Percentiles rank a stretch among this genome's conserved stretches.
phyloP scores from a whole-genome alignment of 2,113 vertebrate species.

The Lethenteron camtschaticum region DNA sequence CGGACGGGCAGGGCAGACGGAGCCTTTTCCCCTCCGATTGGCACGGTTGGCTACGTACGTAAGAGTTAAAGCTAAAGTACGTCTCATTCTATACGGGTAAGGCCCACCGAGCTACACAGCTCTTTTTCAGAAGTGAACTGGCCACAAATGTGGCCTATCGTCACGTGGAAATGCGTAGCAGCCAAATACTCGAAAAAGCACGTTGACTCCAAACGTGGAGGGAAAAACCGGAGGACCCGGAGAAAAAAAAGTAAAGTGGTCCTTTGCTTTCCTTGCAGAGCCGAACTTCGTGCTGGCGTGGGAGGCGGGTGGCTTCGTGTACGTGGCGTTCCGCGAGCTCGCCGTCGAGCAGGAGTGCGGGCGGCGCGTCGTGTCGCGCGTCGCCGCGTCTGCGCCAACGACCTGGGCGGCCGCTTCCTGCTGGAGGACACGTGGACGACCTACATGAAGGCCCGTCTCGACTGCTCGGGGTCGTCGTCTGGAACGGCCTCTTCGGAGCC shows the following conservation, averaged over 20 bases:
- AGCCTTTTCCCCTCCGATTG: too few relatives aligned
- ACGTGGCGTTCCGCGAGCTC: constrained; percentile 92
- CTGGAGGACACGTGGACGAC: constrained; percentile 96
- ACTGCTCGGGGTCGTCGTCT: constrained; percentile 51
- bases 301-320: constrained; percentile 80
- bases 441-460: constrained; percentile 86
- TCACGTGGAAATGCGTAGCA: too few relatives aligned
- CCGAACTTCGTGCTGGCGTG: constrained; percentile 94
- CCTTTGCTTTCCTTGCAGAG: constrained; percentile 25
- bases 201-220: too few relatives aligned
- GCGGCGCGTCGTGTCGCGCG: constrained; percentile 67
- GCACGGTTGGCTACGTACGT: too few relatives aligned
- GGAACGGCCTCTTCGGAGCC: too few relatives aligned
- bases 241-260: background rate
- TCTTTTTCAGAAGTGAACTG: too few relatives aligned
- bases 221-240: background rate
- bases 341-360: constrained; percentile 86
- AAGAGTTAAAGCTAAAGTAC: too few relatives aligned
- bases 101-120: too few relatives aligned
- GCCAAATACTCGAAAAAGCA: too few relatives aligned
- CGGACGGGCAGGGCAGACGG: too few relatives aligned
- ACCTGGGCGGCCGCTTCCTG: constrained; percentile 76
- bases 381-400: constrained; percentile 82
- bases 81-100: too few relatives aligned
- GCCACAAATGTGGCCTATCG: too few relatives aligned